Base-by-base conservation (phyloP, 2,888 invertebrate genomes). In the Aplocera efformata region DNA sequence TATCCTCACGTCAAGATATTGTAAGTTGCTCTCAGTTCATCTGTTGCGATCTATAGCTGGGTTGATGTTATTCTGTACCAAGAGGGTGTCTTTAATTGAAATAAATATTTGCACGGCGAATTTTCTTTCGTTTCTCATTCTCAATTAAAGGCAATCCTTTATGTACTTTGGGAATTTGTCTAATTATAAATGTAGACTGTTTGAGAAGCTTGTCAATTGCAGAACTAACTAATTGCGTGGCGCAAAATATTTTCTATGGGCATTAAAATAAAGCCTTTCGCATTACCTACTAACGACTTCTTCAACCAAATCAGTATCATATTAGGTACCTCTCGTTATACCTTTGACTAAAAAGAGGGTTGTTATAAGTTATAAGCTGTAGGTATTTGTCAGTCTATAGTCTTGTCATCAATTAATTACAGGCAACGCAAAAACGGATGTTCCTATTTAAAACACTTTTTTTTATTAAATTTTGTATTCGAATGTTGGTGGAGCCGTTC, bases 31-130 rank as follows among this genome's bases (percentile, higher is more conserved):
- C 5, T 3, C 13, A 17, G 13, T 5, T 3, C 13, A 17, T 2
- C 13, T 17, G 13, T 17, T 5, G 5, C 5, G 2, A 24, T 24
- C 9, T 24, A 24, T 24, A 27, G 35, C 38, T 59, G 55, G 62
- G 7, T 11, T 22, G 11, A n/a, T 27, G 21, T 28, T 2, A 35
- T 29, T 40, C 36, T 25, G 3, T 17, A 10, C 1, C 10, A 45
- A 45, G 36, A 36, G 40, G 71, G 67, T 60, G 49, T 58, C 60
- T 57, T 65, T 82, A 81, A 83, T 81, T 83, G 80, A 79, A 78
- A 80, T 83, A 83, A 84, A 84, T 84, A 84, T 84, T 83, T 79
- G 77, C 65, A 63, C 60, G 54, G 72, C 67, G 60, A 75, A 79
- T 80, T 80, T 73, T 74, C 72, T 73, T 72, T 72, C 48, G 57